phyloP scores from a whole-genome alignment of 2,888 invertebrate genomes.

The Nephrotoma flavescens region DNA sequence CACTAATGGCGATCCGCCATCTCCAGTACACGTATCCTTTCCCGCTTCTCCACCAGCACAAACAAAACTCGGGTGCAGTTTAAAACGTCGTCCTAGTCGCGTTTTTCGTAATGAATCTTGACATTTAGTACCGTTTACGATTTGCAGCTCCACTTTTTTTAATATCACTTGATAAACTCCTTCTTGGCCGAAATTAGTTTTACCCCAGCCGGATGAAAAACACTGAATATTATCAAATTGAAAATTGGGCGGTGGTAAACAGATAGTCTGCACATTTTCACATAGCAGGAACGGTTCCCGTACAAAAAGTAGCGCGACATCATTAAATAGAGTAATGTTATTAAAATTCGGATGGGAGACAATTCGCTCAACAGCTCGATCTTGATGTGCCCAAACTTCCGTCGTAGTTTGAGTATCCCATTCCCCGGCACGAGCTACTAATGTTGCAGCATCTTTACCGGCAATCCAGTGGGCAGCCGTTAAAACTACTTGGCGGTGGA shows the following conservation, averaged over 20 bases:
- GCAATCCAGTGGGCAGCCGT: conserved; percentile 68
- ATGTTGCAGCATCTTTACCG: conserved; percentile 15
- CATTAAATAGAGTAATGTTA: conserved; percentile 50
- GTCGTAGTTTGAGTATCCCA: conserved; percentile 66
- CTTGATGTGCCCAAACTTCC: conserved; percentile 55
- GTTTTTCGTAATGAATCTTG: conserved; percentile 42
- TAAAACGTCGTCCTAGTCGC: conserved; percentile 49
- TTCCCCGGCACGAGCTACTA: conserved; percentile 54
- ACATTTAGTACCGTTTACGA: conserved; percentile 39
- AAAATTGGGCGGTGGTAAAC: conserved; percentile 39
- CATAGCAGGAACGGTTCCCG: conserved; percentile 42
- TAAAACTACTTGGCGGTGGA: conserved; percentile 41
- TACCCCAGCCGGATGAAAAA: conserved; percentile 29
- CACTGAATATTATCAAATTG: conserved; percentile 23
- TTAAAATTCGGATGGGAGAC: conserved; percentile 46
- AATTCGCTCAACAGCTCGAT: conserved; percentile 44
- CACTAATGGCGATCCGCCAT: conserved; percentile 66
- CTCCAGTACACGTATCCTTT: conserved; percentile 60
- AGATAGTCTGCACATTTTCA: conserved; percentile 56
- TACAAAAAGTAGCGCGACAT: conserved; percentile 56
- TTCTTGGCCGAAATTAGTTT: conserved; percentile 26
- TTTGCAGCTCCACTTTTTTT: conserved; percentile 55
- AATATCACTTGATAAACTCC: conserved; percentile 47
- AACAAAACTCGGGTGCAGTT: conserved; percentile 51
- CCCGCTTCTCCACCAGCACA: conserved; percentile 64